These are phyloP conservation scores for Tricholauxania praeusta DNA, from an alignment of 2,888 invertebrate genomes.

Conservation along the genomic window DNA sequence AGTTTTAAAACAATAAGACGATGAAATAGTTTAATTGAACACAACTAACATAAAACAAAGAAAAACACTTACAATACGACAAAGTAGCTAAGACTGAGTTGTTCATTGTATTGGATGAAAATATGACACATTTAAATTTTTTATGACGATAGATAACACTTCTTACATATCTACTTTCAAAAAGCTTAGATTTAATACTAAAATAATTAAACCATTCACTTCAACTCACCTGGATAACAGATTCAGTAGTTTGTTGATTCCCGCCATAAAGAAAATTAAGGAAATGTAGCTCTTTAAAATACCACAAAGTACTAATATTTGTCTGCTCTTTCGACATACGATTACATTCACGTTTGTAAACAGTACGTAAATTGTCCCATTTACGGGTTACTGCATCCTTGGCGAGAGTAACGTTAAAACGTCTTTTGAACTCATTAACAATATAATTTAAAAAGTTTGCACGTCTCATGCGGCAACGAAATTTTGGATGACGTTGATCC, in stretches of 20 bases:
- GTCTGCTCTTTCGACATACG: constrained; percentile 63
- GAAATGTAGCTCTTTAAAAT: constrained; percentile 61
- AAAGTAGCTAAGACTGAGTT: too few relatives aligned
- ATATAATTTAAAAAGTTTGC: constrained; percentile 61
- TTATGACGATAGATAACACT: too few relatives aligned
- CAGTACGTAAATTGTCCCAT: constrained; percentile 63
- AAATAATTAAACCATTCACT: background rate
- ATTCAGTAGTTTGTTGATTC: constrained; percentile 58
- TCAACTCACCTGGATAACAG: constrained; percentile 56
- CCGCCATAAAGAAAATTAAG: constrained; percentile 61
- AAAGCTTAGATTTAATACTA: background rate
- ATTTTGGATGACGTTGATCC: constrained; percentile 63
- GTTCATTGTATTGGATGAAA: too few relatives aligned
- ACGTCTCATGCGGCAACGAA: constrained; percentile 60
- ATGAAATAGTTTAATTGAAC: too few relatives aligned
- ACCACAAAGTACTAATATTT: constrained; percentile 62
- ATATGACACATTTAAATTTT: too few relatives aligned
- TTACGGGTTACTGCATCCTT: constrained; percentile 62
- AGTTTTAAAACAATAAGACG: too few relatives aligned
- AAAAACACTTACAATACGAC: too few relatives aligned
- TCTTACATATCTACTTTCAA: too few relatives aligned
- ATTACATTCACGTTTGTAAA: constrained; percentile 64
- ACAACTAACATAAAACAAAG: too few relatives aligned
- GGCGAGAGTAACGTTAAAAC: constrained; percentile 59
- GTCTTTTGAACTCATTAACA: constrained; percentile 59